Conservation (phyloP, 30 jellyfish, hydroid and myxozoan genomes). For the Aurelia coerulea region DNA sequence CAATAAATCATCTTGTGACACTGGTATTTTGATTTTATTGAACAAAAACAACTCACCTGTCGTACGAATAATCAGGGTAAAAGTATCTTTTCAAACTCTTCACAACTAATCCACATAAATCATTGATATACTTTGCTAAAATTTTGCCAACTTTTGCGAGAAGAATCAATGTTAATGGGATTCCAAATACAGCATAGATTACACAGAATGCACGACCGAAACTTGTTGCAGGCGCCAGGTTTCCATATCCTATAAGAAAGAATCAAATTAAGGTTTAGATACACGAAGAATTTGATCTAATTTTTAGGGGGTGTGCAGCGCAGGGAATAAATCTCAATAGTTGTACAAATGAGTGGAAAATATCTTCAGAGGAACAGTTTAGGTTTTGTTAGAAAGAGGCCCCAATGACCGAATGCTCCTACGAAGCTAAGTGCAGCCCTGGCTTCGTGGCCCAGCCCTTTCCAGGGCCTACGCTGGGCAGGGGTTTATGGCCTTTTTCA, state of each 20-base stretch:
- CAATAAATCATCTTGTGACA: neutral
- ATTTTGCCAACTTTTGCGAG: slow-evolving; percentile 91
- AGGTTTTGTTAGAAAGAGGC: no score
- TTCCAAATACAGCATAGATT: slow-evolving; percentile 88
- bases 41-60: slow-evolving; percentile 50
- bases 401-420: no score
- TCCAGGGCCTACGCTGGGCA: no score
- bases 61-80: slow-evolving; percentile 75
- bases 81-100: slow-evolving; percentile 72
- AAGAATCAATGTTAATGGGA: slow-evolving; percentile 85
- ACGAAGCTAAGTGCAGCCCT: no score
- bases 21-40: no score
- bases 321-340: no score
- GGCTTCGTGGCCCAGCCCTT: no score
- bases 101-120: slow-evolving; percentile 73
- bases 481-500: no score
- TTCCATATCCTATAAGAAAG: slow-evolving; percentile 83
- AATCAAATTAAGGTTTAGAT: neutral
- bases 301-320: no score
- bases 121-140: slow-evolving; percentile 83
- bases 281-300: no score
- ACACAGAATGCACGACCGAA: slow-evolving; percentile 94
- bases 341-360: no score
- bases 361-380: no score
- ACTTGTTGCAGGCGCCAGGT: slow-evolving; percentile 88